A percentile compares a stretch with the other conserved stretches of the same genome.
Conservation (phyloP, 2,113 vertebrate species). For the Boulengeromyrus knoepffleri region DNA sequence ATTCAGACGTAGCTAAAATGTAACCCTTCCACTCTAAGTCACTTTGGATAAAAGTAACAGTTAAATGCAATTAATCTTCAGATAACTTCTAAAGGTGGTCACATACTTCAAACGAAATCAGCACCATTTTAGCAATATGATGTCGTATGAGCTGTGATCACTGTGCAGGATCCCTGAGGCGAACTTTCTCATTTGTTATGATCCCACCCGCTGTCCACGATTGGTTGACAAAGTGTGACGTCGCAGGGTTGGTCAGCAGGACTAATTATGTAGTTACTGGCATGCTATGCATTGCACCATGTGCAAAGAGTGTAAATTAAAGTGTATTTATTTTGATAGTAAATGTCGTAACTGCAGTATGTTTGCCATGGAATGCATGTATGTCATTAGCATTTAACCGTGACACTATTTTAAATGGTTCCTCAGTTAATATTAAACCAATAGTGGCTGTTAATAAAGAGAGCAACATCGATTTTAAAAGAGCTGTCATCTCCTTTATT, state of each 20-base stretch:
- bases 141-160: not conserved
- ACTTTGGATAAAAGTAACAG: not conserved
- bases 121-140: not conserved
- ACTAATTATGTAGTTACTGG: not conserved
- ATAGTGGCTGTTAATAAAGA: not conserved
- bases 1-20: not conserved
- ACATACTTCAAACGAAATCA: not conserved
- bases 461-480: not conserved
- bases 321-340: not conserved
- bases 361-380: not conserved
- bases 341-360: not conserved
- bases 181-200: not conserved
- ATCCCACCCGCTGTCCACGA: not conserved
- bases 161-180: not conserved
- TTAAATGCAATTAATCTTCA: not conserved
- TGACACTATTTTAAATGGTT: not conserved
- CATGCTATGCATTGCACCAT: not conserved
- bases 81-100: not conserved
- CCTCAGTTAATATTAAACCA: not conserved
- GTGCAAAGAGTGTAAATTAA: not conserved
- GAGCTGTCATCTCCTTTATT: not conserved
- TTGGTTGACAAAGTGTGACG: not conserved
- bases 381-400: not conserved
- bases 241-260: not conserved
- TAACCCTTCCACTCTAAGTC: not conserved